Evolutionary conservation across 2,888 invertebrate species (phyloP).

Genomic region (Netelia melanura): DNA sequence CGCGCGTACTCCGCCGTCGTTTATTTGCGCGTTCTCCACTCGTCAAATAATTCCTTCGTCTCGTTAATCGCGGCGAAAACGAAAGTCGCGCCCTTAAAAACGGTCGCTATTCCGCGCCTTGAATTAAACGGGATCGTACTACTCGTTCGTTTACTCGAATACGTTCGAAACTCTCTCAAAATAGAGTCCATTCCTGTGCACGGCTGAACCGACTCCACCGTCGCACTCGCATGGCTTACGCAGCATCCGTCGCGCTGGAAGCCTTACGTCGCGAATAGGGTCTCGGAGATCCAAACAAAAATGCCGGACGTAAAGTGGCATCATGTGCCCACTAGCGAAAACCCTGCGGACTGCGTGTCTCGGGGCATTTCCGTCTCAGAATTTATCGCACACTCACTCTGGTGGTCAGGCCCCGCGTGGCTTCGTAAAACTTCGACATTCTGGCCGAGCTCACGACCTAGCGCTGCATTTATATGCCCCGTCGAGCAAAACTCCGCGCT

Average conservation of each 20-base stretch:
- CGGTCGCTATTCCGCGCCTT: conserved; percentile 16
- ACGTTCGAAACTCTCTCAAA: not conserved
- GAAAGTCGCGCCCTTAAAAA: conserved; percentile 18
- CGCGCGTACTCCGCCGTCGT: conserved; percentile 21
- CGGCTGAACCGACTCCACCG: conserved; percentile 71
- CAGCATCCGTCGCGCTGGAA: conserved; percentile 63
- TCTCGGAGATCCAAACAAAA: conserved; percentile 74
- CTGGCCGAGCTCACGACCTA: conserved; percentile 26
- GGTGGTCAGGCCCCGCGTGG: conserved; percentile 71
- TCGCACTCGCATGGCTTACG: conserved; percentile 71
- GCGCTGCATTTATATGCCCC: not conserved
- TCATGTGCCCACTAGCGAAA: conserved; percentile 73
- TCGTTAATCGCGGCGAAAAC: not conserved
- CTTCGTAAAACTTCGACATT: conserved; percentile 14
- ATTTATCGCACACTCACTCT: conserved; percentile 60
- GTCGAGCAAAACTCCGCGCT: not conserved
- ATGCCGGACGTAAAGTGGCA: conserved; percentile 71
- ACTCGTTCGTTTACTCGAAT: conserved; percentile 36
- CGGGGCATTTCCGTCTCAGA: conserved; percentile 71
- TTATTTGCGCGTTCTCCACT: not conserved
- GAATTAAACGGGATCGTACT: conserved; percentile 12
- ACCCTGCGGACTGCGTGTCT: conserved; percentile 78
- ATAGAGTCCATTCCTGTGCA: not conserved
- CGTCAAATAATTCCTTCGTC: not conserved
- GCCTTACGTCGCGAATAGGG: conserved; percentile 72